Base-by-base conservation (phyloP, 2,888 invertebrate genomes). In the Acanthosepion esculentum region DNA sequence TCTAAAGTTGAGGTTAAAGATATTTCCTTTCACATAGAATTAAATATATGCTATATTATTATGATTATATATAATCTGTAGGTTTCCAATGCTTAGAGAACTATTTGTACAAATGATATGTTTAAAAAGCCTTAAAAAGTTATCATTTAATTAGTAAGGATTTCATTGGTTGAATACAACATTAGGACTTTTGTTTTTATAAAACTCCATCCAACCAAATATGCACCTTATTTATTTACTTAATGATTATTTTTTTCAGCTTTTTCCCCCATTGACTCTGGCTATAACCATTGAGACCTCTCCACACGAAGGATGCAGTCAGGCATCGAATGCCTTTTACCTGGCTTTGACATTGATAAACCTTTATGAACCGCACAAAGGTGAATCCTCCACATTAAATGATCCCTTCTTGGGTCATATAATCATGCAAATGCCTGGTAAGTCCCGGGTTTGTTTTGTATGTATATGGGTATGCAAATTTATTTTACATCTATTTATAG, bases 391-490 rank as follows among this genome's bases (percentile, higher is more conserved):
- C n/a, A 78, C n/a, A 78, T 78, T n/a, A 78, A 78, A 78, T 78
- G 78, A 78, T 78, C 78, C n/a, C 78, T n/a, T 78, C 78, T 78
- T n/a, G 78, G 78, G n/a, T 78, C 78, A 78, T 78, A 18, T 78
- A 78, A n/a, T n/a, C n/a, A 78, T 78, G 78, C n/a, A 78, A 78
- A 78, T 78, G 78, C 78, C 78, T 78, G 78, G n/a, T 78, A 78
- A 78, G 78, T 33, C n/a, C 78, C n/a, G 78, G 48, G 48, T 92
- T 92, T 92, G 48, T 92, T 92, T 92, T 92, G 92, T 92, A 50
- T 92, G 92, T 48, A 50, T 48, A 33, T 92, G 92, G 48, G 48
- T 92, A 92, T 92, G 50, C 50, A 92, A 78, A 92, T 92, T 50
- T 92, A 50, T 92, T 92, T 92, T 92, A 92, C 29, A 92, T 48